Conservation (phyloP, 64 coral and sea anemone genomes). For the Anthopleura sola region DNA sequence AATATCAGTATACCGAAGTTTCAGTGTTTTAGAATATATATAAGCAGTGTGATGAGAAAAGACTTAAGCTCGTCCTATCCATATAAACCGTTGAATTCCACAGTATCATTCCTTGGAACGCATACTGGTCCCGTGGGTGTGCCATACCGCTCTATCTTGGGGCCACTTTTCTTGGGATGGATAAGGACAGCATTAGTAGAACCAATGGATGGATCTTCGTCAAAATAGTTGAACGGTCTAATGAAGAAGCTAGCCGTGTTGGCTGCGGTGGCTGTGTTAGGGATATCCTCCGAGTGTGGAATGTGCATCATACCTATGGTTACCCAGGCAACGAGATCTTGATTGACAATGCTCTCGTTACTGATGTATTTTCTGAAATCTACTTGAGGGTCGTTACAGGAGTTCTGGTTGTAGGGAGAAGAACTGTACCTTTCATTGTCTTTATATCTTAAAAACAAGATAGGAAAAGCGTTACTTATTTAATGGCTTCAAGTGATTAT, state of each 20-base stretch:
- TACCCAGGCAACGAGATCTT: constrained; percentile 92
- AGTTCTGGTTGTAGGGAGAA: constrained; percentile 56
- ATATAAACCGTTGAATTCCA: constrained; percentile 18
- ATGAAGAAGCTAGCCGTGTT: constrained; percentile 83
- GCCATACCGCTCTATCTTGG: constrained; percentile 47
- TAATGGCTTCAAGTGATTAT: too few species aligned
- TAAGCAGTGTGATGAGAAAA: neutral
- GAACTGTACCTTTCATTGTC: constrained; percentile 34
- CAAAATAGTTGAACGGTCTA: constrained; percentile 89
- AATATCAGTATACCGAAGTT: too few species aligned
- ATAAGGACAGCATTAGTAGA: constrained; percentile 71
- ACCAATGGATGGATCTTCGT: constrained; percentile 82
- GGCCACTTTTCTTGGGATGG: constrained; percentile 24
- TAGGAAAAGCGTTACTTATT: too few species aligned
- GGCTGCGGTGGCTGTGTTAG: constrained; percentile 71
- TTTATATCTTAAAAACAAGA: constrained; percentile 28
- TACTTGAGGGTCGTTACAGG: constrained; percentile 22
- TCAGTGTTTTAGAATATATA: too few species aligned
- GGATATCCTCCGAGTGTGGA: constrained; percentile 88
- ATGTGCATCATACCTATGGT: constrained; percentile 67
- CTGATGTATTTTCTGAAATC: constrained; percentile 27
- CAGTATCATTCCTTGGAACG: constrained; percentile 13
- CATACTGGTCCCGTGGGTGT: constrained; percentile 37
- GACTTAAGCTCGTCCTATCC: neutral
- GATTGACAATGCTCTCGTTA: constrained; percentile 63